phyloP scores from a whole-genome alignment of 2,113 vertebrate genomes.

The Centropristis striata region DNA sequence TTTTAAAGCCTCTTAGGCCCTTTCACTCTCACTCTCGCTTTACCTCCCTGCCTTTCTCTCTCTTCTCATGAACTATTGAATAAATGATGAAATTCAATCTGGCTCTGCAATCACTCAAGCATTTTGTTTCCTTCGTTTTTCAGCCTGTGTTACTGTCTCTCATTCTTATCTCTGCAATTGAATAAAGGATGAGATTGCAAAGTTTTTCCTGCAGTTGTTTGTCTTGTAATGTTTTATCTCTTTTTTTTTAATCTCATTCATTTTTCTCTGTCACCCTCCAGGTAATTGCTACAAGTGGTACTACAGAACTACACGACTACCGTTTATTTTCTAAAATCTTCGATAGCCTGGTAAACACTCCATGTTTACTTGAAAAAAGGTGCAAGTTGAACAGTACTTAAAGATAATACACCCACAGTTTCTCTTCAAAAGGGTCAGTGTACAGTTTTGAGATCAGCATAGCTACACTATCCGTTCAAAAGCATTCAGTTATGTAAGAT shows the following conservation, averaged over 20 bases:
- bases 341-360: not conserved
- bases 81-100: slow-evolving; percentile 73
- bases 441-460: not conserved
- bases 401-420: not conserved
- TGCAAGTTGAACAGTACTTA: not conserved
- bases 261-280: slow-evolving; percentile 12
- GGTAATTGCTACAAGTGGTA: slow-evolving; percentile 11
- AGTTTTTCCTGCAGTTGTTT: slow-evolving; percentile 32
- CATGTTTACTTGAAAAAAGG: not conserved
- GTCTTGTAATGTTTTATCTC: slow-evolving; percentile 15
- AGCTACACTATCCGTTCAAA: not conserved
- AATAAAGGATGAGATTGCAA: slow-evolving; percentile 45
- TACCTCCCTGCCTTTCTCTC: slow-evolving; percentile 1
- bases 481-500: not conserved
- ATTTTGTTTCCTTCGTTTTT: slow-evolving; percentile 61
- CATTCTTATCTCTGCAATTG: slow-evolving; percentile 38
- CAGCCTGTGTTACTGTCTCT: slow-evolving; percentile 19
- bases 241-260: slow-evolving; percentile 10
- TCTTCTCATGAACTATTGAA: slow-evolving; percentile 66
- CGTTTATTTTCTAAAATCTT: not conserved
- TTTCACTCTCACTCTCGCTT: slow-evolving; percentile 24
- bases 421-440: not conserved
- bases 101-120: slow-evolving; percentile 51
- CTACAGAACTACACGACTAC: not conserved
- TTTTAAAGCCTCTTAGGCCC: slow-evolving; percentile 59